Conservation (phyloP, 2,888 invertebrate species). For the Oscheius sp. region DNA sequence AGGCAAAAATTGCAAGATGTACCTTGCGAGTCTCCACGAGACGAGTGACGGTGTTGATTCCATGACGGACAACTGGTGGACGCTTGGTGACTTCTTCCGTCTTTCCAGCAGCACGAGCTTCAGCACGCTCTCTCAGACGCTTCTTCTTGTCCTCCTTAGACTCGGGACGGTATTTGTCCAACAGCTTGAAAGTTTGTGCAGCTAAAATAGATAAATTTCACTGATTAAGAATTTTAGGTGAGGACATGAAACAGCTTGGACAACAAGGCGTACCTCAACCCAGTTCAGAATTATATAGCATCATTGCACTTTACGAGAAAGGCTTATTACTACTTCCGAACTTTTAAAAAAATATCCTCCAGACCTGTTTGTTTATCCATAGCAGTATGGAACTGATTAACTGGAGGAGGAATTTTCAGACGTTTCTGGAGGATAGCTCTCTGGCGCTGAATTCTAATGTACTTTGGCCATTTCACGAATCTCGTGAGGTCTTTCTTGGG, state of each 20-base stretch:
- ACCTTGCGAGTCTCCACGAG: constrained; percentile 94
- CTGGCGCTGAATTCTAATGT: constrained; percentile 96
- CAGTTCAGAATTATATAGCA: no score
- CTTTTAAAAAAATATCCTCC: no score
- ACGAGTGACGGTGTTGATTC: no score
- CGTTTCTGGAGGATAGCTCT: constrained; percentile 93
- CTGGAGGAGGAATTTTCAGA: constrained; percentile 97
- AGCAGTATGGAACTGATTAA: constrained; percentile 96
- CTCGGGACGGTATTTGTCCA: constrained; percentile 98
- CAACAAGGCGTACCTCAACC: no score
- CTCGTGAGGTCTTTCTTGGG: constrained; percentile 96
- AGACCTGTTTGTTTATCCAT: constrained; percentile 97
- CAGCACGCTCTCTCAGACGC: constrained; percentile 89
- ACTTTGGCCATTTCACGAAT: constrained; percentile 99
- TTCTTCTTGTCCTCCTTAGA: constrained; percentile 89
- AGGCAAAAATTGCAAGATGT: no score
- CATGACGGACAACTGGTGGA: constrained; percentile 83
- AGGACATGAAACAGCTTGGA: no score
- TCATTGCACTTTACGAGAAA: no score
- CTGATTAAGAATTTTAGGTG: no score
- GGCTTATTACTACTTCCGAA: no score
- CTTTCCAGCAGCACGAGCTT: constrained; percentile 81
- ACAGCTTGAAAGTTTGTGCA: constrained; percentile 91
- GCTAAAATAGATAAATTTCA: no score
- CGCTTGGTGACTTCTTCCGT: constrained; percentile 91